A percentile compares a stretch with the other conserved stretches of the same genome.
These are phyloP conservation scores for Parambassis ranga DNA, from an alignment of 2,797 vertebrate species.

Conservation along the genomic window DNA sequence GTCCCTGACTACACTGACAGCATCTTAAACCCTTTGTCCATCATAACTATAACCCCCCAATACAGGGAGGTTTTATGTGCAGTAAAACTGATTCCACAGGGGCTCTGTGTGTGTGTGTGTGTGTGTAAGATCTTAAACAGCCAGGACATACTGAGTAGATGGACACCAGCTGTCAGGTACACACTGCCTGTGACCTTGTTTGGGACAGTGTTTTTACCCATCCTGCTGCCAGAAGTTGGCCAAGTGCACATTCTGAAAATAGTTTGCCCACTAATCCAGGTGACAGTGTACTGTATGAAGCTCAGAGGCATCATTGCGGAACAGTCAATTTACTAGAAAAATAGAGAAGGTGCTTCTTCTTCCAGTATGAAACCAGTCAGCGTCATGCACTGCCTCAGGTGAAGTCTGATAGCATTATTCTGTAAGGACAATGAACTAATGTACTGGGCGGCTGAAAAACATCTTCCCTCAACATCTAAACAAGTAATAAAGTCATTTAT, in stretches of 20 bases:
- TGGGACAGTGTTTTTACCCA: slow-evolving; percentile 12
- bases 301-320: slow-evolving; percentile 30
- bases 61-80: not conserved
- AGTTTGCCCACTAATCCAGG: slow-evolving; percentile 34
- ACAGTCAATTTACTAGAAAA: slow-evolving; percentile 52
- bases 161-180: slow-evolving; percentile 29
- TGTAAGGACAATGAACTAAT: slow-evolving; percentile 57
- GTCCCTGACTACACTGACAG: not conserved
- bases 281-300: slow-evolving; percentile 27
- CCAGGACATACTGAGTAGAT: slow-evolving; percentile 13
- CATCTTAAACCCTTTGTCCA: not conserved
- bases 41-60: not conserved
- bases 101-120: not conserved
- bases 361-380: slow-evolving; percentile 32
- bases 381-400: slow-evolving; percentile 47
- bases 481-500: slow-evolving; percentile 72
- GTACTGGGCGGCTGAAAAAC: slow-evolving; percentile 52
- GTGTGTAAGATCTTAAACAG: not conserved
- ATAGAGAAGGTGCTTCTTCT: slow-evolving; percentile 22
- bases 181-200: slow-evolving; percentile 10
- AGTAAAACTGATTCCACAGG: not conserved
- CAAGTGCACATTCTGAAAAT: slow-evolving; percentile 38
- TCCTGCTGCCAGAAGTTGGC: slow-evolving; percentile 22
- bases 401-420: slow-evolving; percentile 41
- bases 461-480: slow-evolving; percentile 58